Percentiles rank a stretch among this genome's conserved stretches.
These are phyloP conservation scores for Chironomus striatipennis DNA, from an alignment of 1,140 invertebrate species.

Conservation along the genomic window DNA sequence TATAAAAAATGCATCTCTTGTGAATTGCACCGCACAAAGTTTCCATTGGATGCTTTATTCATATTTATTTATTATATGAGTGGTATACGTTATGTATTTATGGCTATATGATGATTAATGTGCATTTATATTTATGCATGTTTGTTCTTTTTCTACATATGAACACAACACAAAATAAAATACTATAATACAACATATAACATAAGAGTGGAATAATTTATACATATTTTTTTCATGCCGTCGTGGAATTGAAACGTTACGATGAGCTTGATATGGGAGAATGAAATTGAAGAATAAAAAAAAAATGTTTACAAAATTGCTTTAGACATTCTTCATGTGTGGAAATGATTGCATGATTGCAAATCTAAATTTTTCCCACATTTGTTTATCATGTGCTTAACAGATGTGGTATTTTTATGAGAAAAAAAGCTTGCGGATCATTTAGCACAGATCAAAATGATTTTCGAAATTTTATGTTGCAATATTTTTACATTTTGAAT, in stretches of 20 bases:
- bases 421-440: too few species aligned
- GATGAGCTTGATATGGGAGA: not conserved
- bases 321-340: too few species aligned
- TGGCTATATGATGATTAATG: conserved; percentile 21
- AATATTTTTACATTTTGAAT: too few species aligned
- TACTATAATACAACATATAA: not conserved
- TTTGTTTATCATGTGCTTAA: too few species aligned
- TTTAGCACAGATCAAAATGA: too few species aligned
- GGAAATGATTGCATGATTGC: too few species aligned
- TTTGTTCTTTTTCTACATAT: not conserved
- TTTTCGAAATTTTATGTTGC: too few species aligned
- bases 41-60: conserved; percentile 7
- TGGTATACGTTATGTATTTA: conserved; percentile 5
- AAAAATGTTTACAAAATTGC: too few species aligned
- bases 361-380: too few species aligned
- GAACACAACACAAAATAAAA: not conserved
- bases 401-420: too few species aligned
- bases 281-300: too few species aligned
- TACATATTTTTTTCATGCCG: not conserved
- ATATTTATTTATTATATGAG: conserved; percentile 11
- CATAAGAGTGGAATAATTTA: not conserved
- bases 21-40: not conserved
- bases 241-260: not conserved
- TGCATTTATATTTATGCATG: conserved; percentile 22
- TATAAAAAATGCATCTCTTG: conserved; percentile 21